Evolutionary conservation across 1,140 invertebrate genomes (phyloP), one percentile per base, ranked within the genome.

Genomic region (Neomicropteryx cornuta): DNA sequence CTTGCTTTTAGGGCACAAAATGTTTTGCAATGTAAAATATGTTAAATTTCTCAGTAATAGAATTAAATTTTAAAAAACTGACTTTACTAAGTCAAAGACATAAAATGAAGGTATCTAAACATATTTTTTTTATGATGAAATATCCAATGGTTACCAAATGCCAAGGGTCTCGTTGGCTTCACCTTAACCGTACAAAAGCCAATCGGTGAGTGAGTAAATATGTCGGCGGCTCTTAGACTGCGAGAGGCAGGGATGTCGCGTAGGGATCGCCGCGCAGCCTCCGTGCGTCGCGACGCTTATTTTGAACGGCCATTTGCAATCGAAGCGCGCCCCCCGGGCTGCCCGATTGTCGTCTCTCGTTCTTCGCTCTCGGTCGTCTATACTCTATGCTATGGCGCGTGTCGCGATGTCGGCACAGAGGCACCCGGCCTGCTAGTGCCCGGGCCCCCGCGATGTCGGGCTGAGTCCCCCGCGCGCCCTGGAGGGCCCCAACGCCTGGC

Each of bases 401-500:
- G 18, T 14, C 17, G 30, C 6, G 30, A 8, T 6, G 30, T 6
- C 30, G 30, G 8, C 8, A 14, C 17, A 38, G 35, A 19, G 41
- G 41, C 36, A 30, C 5, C 27, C 24, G 22, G 5, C 14, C 5
- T 5, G 36, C 8, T 5, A n/a, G 31, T 29, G 39, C 11, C 42
- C 13, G 23, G 48, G 57, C 61, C 29, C 38, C 50, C 46, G 48
- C 34, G 41, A 46, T 58, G 56, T 55, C 62, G 58, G 63, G 55
- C 51, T 46, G 20, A 36, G 56, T 50, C 53, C 60, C 48, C 54
- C 53, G 49, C 58, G 62, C 51, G 53, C 49, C 52, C 48, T 48
- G 50, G 60, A 58, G 44, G 55, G 60, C 45, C 49, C 51, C 36
- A 56, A 58, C 52, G 65, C 64, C 45, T 67, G 64, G 46, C 71